Conservation (phyloP, 2,888 invertebrate species). For the Stenichneumon culpator region DNA sequence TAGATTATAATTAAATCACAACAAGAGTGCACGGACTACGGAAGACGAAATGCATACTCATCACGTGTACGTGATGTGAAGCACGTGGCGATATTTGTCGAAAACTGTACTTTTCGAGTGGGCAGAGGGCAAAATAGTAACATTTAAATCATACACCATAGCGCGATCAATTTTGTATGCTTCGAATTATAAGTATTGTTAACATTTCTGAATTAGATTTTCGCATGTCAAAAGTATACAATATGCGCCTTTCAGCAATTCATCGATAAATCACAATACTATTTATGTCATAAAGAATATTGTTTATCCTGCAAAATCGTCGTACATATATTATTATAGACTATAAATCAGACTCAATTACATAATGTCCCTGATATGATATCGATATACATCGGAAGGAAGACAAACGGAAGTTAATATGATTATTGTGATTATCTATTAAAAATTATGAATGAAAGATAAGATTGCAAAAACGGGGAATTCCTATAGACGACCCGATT, state of each 20-base stretch:
- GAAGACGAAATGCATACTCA: neutral
- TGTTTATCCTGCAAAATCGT: neutral
- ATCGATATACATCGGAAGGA: neutral
- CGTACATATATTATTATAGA: neutral
- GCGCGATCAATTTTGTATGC: neutral
- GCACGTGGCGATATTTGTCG: slow-evolving; percentile 8
- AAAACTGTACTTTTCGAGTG: neutral
- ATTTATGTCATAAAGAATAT: neutral
- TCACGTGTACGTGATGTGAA: slow-evolving; percentile 5
- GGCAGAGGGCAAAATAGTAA: neutral
- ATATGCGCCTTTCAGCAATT: neutral
- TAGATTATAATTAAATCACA: neutral
- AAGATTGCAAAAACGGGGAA: neutral
- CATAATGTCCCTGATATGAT: neutral
- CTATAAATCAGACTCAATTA: neutral
- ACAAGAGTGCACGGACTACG: neutral
- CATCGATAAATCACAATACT: neutral
- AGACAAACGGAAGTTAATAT: slow-evolving; percentile 10
- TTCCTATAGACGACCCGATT: neutral
- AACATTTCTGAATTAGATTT: neutral
- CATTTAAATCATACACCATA: neutral
- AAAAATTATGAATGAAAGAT: neutral
- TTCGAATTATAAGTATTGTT: neutral
- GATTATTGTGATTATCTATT: neutral
- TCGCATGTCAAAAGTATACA: neutral